Conservation (phyloP, 1,140 invertebrate genomes). For the Muscidifurax raptorellus region DNA sequence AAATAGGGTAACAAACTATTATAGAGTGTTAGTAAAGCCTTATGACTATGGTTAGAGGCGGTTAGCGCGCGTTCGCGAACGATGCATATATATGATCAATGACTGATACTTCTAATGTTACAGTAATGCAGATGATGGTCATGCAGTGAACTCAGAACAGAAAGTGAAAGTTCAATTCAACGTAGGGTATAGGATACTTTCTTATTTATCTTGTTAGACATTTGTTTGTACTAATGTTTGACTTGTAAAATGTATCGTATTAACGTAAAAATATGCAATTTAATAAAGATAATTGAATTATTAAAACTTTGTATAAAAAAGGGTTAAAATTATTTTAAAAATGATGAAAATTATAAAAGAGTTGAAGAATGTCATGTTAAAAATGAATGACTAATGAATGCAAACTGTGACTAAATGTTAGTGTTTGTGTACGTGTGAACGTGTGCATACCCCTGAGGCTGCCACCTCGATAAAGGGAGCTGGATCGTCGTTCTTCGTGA, state of each 20-base stretch:
- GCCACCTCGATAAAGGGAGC: conserved; percentile 73
- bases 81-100: conserved; percentile 13
- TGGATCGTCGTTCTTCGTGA: conserved; percentile 72
- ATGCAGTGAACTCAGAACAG: conserved; percentile 26
- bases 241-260: not conserved
- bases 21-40: conserved; percentile 62
- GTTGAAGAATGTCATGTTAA: not conserved
- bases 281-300: too few relatives aligned
- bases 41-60: conserved; percentile 43
- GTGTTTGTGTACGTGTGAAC: conserved; percentile 49
- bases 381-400: conserved; percentile 14
- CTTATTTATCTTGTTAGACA: not conserved
- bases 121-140: conserved; percentile 9
- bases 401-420: not conserved
- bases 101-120: conserved; percentile 12
- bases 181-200: not conserved
- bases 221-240: not conserved
- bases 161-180: not conserved
- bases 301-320: not conserved
- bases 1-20: conserved; percentile 70
- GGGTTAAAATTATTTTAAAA: not conserved
- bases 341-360: not conserved
- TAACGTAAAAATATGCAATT: not conserved
- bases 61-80: not conserved
- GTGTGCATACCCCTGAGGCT: conserved; percentile 75